These are phyloP conservation scores for Pseudomyrmex cubaensis DNA, from an alignment of 1,140 invertebrate species.

Conservation along the genomic window DNA sequence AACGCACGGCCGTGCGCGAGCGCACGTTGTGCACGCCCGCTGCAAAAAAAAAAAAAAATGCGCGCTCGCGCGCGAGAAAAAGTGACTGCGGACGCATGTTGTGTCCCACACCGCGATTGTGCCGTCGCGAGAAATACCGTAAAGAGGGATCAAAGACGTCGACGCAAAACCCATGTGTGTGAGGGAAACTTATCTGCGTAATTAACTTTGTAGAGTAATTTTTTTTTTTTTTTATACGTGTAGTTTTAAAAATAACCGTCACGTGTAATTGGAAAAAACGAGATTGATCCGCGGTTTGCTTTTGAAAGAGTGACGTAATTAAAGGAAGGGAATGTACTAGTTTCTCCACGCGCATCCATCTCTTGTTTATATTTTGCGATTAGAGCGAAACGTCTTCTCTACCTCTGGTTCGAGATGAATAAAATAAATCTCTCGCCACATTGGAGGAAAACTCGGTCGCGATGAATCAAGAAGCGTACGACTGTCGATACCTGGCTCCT, in stretches of 20 bases:
- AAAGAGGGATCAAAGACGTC: constrained; percentile 41
- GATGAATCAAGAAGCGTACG: constrained; percentile 19
- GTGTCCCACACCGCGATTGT: constrained; percentile 7
- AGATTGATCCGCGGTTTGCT: neutral
- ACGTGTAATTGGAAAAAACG: neutral
- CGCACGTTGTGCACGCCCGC: neutral
- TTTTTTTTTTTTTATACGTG: constrained; percentile 9
- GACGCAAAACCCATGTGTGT: neutral
- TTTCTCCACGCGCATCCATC: neutral
- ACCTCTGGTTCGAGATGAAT: neutral
- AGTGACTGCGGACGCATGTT: neutral
- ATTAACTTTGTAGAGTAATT: neutral
- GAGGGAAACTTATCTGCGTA: constrained; percentile 3
- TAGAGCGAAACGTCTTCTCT: neutral
- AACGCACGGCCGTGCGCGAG: constrained; percentile 57
- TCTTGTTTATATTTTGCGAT: neutral
- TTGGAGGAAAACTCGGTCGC: neutral
- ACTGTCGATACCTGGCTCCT: constrained; percentile 24
- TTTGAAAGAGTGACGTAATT: neutral
- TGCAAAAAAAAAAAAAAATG: constrained; percentile 42
- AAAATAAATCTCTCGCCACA: neutral
- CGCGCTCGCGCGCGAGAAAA: constrained; percentile 47
- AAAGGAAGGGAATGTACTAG: neutral
- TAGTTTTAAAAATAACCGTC: neutral
- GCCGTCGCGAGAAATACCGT: constrained; percentile 16